Conservation (phyloP, 2,888 invertebrate genomes). For the Eutolmus rufibarbis region DNA sequence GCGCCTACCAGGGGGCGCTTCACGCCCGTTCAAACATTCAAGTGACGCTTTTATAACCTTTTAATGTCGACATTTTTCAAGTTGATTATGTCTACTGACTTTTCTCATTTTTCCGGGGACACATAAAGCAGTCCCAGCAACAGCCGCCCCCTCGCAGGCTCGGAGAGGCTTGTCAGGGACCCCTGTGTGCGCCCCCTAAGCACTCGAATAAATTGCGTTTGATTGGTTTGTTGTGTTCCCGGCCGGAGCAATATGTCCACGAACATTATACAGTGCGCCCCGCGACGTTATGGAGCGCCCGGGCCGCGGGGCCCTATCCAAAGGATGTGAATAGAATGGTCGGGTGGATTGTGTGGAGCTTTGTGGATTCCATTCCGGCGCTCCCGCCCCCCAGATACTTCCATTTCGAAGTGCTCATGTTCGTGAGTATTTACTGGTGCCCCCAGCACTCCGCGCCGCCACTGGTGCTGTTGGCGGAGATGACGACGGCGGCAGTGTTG, state of each 20-base stretch:
- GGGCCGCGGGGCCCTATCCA: not conserved
- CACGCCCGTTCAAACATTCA: conserved; percentile 20
- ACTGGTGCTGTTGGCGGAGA: not conserved
- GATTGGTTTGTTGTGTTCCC: conserved; percentile 32
- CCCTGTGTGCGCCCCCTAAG: not conserved
- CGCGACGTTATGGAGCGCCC: not conserved
- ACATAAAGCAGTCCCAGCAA: not conserved
- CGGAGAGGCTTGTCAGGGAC: not conserved
- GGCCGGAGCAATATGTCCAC: conserved; percentile 4
- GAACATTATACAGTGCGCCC: not conserved
- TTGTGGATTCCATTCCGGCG: not conserved
- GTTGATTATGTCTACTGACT: conserved; percentile 33
- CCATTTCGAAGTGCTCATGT: not conserved
- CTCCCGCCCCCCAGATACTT: not conserved
- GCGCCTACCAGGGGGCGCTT: not conserved
- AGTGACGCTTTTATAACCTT: conserved; percentile 35
- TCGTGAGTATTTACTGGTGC: not conserved
- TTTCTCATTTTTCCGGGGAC: conserved; percentile 12
- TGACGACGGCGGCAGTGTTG: not conserved
- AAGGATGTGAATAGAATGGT: not conserved
- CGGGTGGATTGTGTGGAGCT: not conserved
- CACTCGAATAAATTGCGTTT: conserved; percentile 30
- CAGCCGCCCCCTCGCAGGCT: not conserved
- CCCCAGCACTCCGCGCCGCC: not conserved
- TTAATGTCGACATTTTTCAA: conserved; percentile 37